Conservation (phyloP, 2,797 vertebrate genomes). For the Enteromius thamalakanensis region DNA sequence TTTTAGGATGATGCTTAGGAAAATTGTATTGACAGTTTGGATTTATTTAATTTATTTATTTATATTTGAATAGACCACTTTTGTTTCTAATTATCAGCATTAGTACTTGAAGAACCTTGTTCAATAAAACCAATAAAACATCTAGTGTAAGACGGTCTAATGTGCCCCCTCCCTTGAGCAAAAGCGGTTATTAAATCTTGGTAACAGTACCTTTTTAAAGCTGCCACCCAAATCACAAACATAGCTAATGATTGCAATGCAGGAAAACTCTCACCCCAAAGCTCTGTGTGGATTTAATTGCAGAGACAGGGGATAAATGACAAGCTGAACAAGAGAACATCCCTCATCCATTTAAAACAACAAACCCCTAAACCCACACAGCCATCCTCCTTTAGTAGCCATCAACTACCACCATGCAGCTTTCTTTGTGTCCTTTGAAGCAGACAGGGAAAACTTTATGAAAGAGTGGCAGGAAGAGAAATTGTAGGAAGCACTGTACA, state of each 20-base stretch:
- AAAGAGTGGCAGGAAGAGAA: constrained; percentile 56
- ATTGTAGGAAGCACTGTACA: constrained; percentile 58
- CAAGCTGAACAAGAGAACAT: constrained; percentile 49
- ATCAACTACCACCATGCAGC: constrained; percentile 20
- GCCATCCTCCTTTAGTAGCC: constrained; percentile 35
- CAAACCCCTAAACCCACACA: constrained; percentile 53
- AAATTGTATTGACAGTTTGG: not conserved
- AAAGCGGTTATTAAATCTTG: constrained; percentile 30
- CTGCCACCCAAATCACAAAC: constrained; percentile 19
- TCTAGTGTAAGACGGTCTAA: not conserved
- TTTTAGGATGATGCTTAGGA: not conserved
- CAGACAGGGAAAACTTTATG: constrained; percentile 47
- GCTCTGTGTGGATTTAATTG: constrained; percentile 47
- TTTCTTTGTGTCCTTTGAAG: constrained; percentile 39
- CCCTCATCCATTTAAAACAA: constrained; percentile 50
- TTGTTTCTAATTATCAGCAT: no score
- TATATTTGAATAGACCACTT: no score
- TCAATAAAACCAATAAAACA: constrained; percentile 11
- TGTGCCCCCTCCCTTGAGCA: not conserved
- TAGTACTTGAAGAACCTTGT: no score
- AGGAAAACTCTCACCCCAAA: constrained; percentile 33
- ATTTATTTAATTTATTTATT: no score
- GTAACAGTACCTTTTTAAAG: constrained; percentile 25
- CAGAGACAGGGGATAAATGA: constrained; percentile 48
- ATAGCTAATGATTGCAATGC: constrained; percentile 23